Percentiles rank a stretch among this genome's conserved stretches.
Conservation (phyloP, 2,797 vertebrate genomes). For the Serranus cabrilla region DNA sequence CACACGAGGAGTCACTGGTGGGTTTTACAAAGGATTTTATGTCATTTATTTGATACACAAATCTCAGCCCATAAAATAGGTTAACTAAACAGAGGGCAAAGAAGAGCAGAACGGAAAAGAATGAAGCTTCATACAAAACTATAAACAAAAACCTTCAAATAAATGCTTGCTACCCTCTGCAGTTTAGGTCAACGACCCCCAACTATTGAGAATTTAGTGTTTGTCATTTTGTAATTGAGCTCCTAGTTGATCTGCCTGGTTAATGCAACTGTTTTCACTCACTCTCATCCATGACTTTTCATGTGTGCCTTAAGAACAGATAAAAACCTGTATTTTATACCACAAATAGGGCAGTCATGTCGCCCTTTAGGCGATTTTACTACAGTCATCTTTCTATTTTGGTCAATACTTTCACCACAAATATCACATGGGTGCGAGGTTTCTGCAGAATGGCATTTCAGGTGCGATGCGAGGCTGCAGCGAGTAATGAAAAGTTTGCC, state of each 20-base stretch:
- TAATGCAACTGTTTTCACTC: not conserved
- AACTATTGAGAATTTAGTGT: too few relatives aligned
- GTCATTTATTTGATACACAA: too few relatives aligned
- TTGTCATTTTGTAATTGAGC: too few relatives aligned
- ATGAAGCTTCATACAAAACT: too few relatives aligned
- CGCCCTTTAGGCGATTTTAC: too few relatives aligned
- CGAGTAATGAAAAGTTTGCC: conserved; percentile 40
- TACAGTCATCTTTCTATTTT: conserved; percentile 40
- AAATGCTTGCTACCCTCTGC: too few relatives aligned
- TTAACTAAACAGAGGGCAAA: not conserved
- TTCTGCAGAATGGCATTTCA: conserved; percentile 43
- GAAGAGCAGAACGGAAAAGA: too few relatives aligned
- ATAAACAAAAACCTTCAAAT: too few relatives aligned
- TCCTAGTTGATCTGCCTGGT: too few relatives aligned
- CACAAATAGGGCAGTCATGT: conserved; percentile 47
- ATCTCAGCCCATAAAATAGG: not conserved
- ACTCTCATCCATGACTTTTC: conserved; percentile 7
- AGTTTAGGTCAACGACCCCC: too few relatives aligned
- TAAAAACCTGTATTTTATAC: conserved; percentile 40
- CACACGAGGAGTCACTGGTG: not conserved
- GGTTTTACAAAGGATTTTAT: not conserved
- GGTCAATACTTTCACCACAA: conserved; percentile 38
- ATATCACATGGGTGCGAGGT: conserved; percentile 31
- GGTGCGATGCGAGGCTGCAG: conserved; percentile 46
- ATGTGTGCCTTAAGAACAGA: conserved; percentile 36